These are phyloP conservation scores for Phylloscopus collybita DNA, from an alignment of 2,797 vertebrate genomes.

Conservation along the genomic window DNA sequence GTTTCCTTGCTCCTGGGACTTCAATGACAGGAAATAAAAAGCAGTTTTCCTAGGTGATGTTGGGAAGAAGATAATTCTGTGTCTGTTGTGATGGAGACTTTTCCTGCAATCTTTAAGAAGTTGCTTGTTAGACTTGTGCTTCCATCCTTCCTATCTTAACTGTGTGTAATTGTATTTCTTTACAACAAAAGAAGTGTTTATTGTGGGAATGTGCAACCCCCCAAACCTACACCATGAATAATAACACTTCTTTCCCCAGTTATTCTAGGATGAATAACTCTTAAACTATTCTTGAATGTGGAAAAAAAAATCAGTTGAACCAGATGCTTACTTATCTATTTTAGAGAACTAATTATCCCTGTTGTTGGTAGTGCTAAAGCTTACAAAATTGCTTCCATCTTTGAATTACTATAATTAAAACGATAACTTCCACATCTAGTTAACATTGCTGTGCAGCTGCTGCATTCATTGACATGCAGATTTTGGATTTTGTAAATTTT, in stretches of 20 bases:
- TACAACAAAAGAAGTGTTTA: neutral
- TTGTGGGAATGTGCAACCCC: neutral
- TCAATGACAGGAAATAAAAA: neutral
- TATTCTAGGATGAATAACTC: conserved; percentile 59
- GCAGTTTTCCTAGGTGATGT: neutral
- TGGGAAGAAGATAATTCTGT: neutral
- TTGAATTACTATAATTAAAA: conserved; percentile 84
- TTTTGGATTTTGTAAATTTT: conserved; percentile 70
- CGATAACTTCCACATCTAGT: conserved; percentile 75
- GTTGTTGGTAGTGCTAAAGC: conserved; percentile 67
- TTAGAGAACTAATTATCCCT: conserved; percentile 77
- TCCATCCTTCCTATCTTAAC: neutral
- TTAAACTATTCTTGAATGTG: conserved; percentile 56
- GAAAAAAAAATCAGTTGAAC: conserved; percentile 24
- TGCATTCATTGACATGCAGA: conserved; percentile 76
- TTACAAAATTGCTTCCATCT: conserved; percentile 75
- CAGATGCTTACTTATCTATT: conserved; percentile 75
- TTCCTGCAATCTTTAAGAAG: neutral
- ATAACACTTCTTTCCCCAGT: neutral
- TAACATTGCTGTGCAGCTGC: conserved; percentile 76
- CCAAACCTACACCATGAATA: neutral
- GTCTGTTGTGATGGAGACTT: neutral
- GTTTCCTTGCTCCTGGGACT: neutral
- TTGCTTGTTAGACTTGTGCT: neutral
- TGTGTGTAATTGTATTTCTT: neutral